A percentile compares a stretch with the other conserved stretches of the same genome.
Conservation (phyloP, 2,888 invertebrate species). For the Drosophila kokeensis region DNA sequence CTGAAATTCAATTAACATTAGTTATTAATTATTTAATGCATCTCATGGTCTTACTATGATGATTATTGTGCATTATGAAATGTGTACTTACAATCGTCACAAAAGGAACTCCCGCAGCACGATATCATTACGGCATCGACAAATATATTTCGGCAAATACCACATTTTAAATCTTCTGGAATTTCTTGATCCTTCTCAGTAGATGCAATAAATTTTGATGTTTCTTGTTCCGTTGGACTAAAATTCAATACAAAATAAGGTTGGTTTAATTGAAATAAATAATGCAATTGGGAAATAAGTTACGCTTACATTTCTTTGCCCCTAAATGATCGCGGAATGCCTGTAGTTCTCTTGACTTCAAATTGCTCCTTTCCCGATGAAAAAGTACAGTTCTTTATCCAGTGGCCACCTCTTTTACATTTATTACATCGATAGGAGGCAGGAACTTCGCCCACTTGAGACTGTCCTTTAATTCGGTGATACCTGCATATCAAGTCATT, state of each 20-base stretch:
- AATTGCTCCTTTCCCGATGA: conserved; percentile 86
- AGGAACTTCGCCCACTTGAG: conserved; percentile 95
- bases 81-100: conserved; percentile 95
- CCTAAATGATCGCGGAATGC: conserved; percentile 97
- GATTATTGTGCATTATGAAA: not conserved
- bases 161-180: conserved; percentile 96
- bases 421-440: conserved; percentile 96
- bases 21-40: not conserved
- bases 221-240: conserved; percentile 66
- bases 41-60: not conserved
- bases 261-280: not conserved
- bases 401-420: conserved; percentile 98
- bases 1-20: conserved; percentile 85
- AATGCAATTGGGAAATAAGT: not conserved
- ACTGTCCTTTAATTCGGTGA: conserved; percentile 93
- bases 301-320: conserved; percentile 91
- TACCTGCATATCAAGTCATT: conserved; percentile 87
- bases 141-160: conserved; percentile 95
- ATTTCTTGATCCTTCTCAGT: conserved; percentile 88
- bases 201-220: conserved; percentile 49
- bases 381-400: conserved; percentile 97
- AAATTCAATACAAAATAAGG: conserved; percentile 3
- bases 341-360: conserved; percentile 97
- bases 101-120: conserved; percentile 99
- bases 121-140: conserved; percentile 99